Conservation (phyloP, 2,888 invertebrate species). For the Nysson spinosus region DNA sequence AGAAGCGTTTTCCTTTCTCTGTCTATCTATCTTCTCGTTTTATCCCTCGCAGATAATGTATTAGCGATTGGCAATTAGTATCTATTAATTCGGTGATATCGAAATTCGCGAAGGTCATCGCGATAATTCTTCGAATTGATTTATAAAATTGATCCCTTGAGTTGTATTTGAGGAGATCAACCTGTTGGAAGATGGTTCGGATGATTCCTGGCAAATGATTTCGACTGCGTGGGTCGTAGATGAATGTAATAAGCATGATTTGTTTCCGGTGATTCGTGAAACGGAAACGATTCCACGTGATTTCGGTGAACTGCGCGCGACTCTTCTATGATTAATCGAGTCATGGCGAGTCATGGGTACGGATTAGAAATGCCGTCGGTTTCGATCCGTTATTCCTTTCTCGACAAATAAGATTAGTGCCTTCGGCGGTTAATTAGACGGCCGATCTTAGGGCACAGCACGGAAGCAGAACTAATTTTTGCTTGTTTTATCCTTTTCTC, state of each 20-base stretch:
- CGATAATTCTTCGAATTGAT: conserved; percentile 5
- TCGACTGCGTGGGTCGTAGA: conserved; percentile 56
- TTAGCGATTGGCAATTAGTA: too few relatives aligned
- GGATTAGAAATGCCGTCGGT: conserved; percentile 57
- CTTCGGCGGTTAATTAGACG: conserved; percentile 48
- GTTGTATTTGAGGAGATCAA: conserved; percentile 40
- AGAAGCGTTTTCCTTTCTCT: background rate
- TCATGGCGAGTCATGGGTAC: conserved; percentile 62
- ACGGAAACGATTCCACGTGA: conserved; percentile 59
- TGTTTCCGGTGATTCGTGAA: conserved; percentile 68
- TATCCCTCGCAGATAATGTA: too few relatives aligned
- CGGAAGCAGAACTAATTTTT: conserved; percentile 13
- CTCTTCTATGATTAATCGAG: conserved; percentile 64
- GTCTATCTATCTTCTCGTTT: background rate
- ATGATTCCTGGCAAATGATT: conserved; percentile 64
- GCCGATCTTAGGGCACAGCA: conserved; percentile 13
- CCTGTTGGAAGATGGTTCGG: conserved; percentile 49
- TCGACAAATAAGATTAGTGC: conserved; percentile 54
- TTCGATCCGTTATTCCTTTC: conserved; percentile 53
- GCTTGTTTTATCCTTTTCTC: background rate
- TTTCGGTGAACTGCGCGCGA: conserved; percentile 25
- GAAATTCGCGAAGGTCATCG: background rate
- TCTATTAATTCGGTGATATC: too few relatives aligned
- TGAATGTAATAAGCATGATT: conserved; percentile 72
- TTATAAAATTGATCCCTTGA: conserved; percentile 13